Conservation (phyloP, 1,140 invertebrate species). For the Bradysia coprophila region DNA sequence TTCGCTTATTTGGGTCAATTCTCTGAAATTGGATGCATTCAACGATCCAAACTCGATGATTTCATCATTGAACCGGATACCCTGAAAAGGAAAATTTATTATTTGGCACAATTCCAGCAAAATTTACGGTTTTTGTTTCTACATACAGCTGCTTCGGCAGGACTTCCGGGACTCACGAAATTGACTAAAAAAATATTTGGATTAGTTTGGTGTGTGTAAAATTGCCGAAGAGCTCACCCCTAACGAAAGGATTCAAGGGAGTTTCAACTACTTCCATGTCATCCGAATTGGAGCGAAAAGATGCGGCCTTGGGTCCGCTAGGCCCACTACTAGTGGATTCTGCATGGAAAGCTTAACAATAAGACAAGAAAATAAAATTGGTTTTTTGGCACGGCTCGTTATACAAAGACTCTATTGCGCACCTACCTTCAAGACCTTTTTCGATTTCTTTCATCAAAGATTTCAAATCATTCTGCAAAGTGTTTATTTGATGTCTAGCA, state of each 20-base stretch:
- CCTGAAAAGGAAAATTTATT: constrained; percentile 32
- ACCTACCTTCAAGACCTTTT: constrained; percentile 29
- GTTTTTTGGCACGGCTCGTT: too few species aligned
- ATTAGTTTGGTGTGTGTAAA: not conserved
- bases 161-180: constrained; percentile 54
- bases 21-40: constrained; percentile 49
- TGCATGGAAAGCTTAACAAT: too few species aligned
- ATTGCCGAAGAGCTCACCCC: too few species aligned
- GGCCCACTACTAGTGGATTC: too few species aligned
- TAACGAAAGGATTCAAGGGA: too few species aligned
- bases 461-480: constrained; percentile 83
- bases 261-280: too few species aligned
- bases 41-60: constrained; percentile 73
- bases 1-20: constrained; percentile 41
- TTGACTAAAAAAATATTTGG: constrained; percentile 46
- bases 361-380: not conserved
- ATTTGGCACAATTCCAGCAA: not conserved
- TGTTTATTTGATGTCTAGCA: constrained; percentile 72
- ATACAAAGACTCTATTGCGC: too few species aligned
- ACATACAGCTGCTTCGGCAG: constrained; percentile 58
- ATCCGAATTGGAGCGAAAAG: too few species aligned
- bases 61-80: constrained; percentile 51
- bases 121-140: not conserved
- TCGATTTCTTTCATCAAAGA: constrained; percentile 74
- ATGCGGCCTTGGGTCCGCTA: too few species aligned